Base-by-base conservation (phyloP, 1,140 invertebrate genomes). In the Drosophila grimshawi region DNA sequence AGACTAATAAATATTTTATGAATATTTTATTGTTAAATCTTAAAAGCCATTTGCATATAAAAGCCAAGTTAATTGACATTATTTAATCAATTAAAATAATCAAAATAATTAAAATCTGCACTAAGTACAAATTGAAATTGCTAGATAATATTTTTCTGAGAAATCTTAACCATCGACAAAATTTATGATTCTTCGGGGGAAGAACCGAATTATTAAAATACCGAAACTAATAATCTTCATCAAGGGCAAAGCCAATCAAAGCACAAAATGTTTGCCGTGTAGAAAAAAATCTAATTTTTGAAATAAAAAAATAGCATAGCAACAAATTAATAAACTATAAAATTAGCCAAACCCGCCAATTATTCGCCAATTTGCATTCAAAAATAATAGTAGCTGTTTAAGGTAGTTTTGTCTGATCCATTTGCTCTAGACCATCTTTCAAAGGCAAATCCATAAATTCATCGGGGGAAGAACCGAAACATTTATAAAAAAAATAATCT, bases 11-110 rank as follows among this genome's bases (percentile, higher is more conserved):
- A 75, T 63, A 66, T 51, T 19, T 3, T 3, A 19, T 19, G 19
- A 19, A 19, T 19, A 19, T 19, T 19, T 19, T 19, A 19, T 19
- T 19, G 2, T 19, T 19, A 19, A 19, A 19, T 19, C 4, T 69
- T 60, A 37, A 57, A 62, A 27, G 51, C 27, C 11, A 43, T 43
- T 32, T 30, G 33, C 11, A 7, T 27, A 7, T 52, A 51, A 59
- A 60, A 29, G 7, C 37, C 2, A 46, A n/a, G n/a, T n/a, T n/a
- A 32, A 59, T 71, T 71, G 65, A 41, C 69, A 49, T 57, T 48
- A 56, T 27, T 6, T 7, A 43, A 52, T 8, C 11, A 63, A 64
- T 71, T n/a, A 32, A 37, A 37, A 8, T 7, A 33, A n/a, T 3
- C n/a, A 52, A 7, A 33, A 11, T n/a, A 11, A 52, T n/a, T 7